phyloP scores from a whole-genome alignment of 37 sponge, comb jelly and placozoan species.

The Hexactinellida sp. region DNA sequence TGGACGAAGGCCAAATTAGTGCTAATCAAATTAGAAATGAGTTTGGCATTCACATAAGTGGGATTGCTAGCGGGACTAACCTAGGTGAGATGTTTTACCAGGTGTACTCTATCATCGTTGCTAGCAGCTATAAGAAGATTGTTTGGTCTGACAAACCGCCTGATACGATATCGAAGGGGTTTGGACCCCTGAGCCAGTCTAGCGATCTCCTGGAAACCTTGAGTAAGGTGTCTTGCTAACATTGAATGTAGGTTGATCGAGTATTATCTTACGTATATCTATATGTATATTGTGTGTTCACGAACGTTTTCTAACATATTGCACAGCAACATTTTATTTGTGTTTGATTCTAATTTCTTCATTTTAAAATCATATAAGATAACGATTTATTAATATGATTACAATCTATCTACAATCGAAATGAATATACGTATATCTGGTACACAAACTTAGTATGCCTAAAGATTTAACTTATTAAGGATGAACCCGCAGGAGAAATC shows the following conservation, averaged over 20 bases:
- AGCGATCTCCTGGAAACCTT: background rate
- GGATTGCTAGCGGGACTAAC: background rate
- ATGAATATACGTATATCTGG: too few relatives aligned
- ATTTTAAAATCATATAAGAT: too few relatives aligned
- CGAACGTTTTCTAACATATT: too few relatives aligned
- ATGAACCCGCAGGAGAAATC: too few relatives aligned
- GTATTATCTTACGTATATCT: background rate
- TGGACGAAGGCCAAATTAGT: background rate
- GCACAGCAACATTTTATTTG: too few relatives aligned
- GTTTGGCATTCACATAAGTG: background rate
- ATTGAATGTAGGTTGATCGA: background rate
- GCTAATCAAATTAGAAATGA: background rate
- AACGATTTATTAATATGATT: too few relatives aligned
- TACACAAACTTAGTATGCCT: too few relatives aligned
- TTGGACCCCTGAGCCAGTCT: background rate
- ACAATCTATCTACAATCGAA: too few relatives aligned
- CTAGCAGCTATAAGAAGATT: conserved; percentile 1
- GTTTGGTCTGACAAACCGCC: background rate
- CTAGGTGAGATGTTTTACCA: background rate
- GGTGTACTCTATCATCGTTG: background rate
- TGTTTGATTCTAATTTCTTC: too few relatives aligned
- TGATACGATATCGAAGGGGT: background rate
- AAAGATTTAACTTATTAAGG: too few relatives aligned
- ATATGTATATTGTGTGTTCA: background rate
- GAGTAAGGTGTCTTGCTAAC: background rate